Conservation (phyloP, 92 coral and sea anemone genomes). For the Desmophyllum pertusum region DNA sequence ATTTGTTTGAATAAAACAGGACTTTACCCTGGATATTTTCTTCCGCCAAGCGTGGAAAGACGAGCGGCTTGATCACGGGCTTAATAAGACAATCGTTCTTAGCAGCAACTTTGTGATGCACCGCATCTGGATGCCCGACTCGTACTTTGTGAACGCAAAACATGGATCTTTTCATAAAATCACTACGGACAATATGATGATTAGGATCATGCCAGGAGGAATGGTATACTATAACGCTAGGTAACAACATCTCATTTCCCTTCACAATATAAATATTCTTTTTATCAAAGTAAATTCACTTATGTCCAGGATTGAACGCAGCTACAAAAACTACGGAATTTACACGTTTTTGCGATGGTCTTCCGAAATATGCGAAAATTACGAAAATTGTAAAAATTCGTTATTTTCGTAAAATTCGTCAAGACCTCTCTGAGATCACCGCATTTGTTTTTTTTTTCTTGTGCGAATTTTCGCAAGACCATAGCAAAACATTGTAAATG, state of each 20-base stretch:
- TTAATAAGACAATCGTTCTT: slow-evolving; percentile 79
- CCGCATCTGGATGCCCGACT: slow-evolving; percentile 95
- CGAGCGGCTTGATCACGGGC: slow-evolving; percentile 85
- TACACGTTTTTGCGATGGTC: no score
- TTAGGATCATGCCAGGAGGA: slow-evolving; percentile 90
- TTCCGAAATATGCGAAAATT: no score
- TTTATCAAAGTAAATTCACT: no score
- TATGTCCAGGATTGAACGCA: no score
- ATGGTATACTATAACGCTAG: slow-evolving; percentile 83
- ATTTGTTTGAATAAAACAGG: slow-evolving; percentile 43
- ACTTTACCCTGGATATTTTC: slow-evolving; percentile 89
- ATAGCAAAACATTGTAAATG: no score
- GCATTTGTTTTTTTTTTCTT: no score
- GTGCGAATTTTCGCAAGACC: no score
- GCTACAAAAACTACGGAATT: no score
- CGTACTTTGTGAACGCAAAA: slow-evolving; percentile 96
- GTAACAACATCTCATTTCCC: no score
- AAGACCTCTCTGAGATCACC: no score
- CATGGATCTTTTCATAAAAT: slow-evolving; percentile 93
- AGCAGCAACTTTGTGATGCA: slow-evolving; percentile 91
- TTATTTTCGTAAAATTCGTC: no score
- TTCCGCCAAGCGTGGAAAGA: slow-evolving; percentile 91
- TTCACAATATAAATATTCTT: not conserved
- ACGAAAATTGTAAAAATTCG: no score
- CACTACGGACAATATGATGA: slow-evolving; percentile 89